Percentiles rank a stretch among this genome's conserved stretches.
These are phyloP conservation scores for Glaucomys volans DNA, from an alignment of 2,113 vertebrate species.

Conservation along the genomic window DNA sequence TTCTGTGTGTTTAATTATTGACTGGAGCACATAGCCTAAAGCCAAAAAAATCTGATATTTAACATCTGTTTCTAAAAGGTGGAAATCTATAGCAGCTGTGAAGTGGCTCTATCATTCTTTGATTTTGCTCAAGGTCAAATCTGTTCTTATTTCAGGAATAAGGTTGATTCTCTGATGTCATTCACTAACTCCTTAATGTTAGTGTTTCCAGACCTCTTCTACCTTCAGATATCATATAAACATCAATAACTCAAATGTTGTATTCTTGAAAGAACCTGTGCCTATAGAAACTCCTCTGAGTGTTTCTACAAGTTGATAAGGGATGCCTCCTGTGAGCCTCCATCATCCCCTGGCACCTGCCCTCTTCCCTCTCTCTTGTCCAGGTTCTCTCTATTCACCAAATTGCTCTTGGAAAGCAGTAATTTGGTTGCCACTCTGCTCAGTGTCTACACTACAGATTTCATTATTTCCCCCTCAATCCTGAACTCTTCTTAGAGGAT, in stretches of 20 bases:
- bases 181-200: not conserved
- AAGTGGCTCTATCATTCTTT: not conserved
- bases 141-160: constrained; percentile 42
- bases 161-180: constrained; percentile 41
- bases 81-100: constrained; percentile 35
- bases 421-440: not conserved
- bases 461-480: not conserved
- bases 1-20: constrained; percentile 39
- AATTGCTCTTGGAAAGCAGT: not conserved
- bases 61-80: constrained; percentile 49
- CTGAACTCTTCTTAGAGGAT: not conserved
- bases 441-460: not conserved
- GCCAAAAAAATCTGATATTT: constrained; percentile 52
- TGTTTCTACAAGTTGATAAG: not conserved
- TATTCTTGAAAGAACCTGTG: not conserved
- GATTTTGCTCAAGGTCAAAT: constrained; percentile 62
- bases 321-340: not conserved
- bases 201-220: not conserved
- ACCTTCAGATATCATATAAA: not conserved
- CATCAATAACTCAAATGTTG: not conserved
- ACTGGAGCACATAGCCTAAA: not conserved
- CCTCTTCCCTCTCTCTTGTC: not conserved
- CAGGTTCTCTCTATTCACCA: not conserved
- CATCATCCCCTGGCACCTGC: not conserved
- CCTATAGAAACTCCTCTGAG: not conserved